These are phyloP conservation scores for Macrosteles quadrilineatus DNA, from an alignment of 1,140 invertebrate species.

Conservation along the genomic window DNA sequence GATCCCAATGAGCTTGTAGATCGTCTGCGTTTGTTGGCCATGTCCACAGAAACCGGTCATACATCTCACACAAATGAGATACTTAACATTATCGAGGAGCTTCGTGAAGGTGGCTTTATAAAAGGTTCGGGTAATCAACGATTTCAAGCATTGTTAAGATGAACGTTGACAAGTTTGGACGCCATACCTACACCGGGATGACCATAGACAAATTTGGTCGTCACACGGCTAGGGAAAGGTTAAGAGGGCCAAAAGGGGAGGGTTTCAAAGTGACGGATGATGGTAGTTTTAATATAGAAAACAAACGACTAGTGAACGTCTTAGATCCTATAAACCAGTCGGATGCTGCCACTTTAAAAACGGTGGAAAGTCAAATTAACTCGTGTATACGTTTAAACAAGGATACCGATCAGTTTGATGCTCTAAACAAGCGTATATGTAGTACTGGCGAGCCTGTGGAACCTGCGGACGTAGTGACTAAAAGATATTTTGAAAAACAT, in stretches of 20 bases:
- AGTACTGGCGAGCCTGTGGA: background rate
- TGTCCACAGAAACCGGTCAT: background rate
- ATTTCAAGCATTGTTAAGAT: slow-evolving; percentile 2
- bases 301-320: background rate
- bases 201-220: background rate
- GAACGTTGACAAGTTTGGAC: slow-evolving; percentile 21
- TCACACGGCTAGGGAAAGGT: background rate
- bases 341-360: background rate
- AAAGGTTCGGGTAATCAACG: background rate
- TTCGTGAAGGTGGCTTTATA: background rate
- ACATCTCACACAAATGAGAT: slow-evolving; percentile 6
- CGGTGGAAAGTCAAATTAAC: background rate
- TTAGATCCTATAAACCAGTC: background rate
- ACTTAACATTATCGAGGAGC: slow-evolving; percentile 4
- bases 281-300: background rate
- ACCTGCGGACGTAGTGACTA: background rate
- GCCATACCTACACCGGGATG: background rate
- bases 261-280: background rate
- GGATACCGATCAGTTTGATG: background rate
- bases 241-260: background rate
- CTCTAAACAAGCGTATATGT: background rate
- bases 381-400: background rate
- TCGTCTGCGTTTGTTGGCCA: background rate
- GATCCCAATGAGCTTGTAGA: slow-evolving; percentile 6
- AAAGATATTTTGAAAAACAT: background rate